A percentile compares a stretch with the other conserved stretches of the same genome.
Evolutionary conservation across 2,797 vertebrate genomes (phyloP).

Genomic region (Varecia variegata): DNA sequence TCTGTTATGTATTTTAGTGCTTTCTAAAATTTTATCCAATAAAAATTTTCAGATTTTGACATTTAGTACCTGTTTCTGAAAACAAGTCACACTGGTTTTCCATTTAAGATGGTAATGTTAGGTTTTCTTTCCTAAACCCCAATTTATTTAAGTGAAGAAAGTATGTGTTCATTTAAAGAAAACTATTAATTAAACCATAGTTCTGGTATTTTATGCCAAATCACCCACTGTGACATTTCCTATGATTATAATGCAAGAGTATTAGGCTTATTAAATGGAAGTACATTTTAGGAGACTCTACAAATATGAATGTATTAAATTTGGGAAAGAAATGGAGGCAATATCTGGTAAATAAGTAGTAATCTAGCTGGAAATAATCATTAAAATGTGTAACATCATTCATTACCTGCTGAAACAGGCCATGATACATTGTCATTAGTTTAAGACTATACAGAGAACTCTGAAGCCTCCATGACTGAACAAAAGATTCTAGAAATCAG

Average conservation of each 20-base stretch:
- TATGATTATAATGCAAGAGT: background rate
- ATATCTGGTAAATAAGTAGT: background rate
- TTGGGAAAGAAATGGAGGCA: background rate
- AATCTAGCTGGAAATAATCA: background rate
- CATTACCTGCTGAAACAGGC: background rate
- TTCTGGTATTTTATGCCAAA: background rate
- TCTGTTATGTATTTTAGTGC: background rate
- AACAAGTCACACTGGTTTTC: background rate
- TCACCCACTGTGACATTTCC: background rate
- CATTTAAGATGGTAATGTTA: background rate
- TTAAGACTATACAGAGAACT: background rate
- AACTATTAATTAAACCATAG: background rate
- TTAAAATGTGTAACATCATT: background rate
- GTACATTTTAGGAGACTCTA: background rate
- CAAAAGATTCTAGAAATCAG: background rate
- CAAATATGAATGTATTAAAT: background rate
- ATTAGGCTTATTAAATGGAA: background rate
- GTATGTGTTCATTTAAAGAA: background rate
- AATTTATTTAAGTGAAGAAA: background rate
- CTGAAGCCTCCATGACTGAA: background rate
- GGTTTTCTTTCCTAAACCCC: background rate
- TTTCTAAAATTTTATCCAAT: background rate
- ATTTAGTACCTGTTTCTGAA: background rate
- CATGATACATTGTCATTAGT: background rate
- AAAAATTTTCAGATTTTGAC: background rate